Percentiles rank a stretch among this genome's conserved stretches.
Conservation (phyloP, 1,140 invertebrate species). For the Penaeus chinensis region DNA sequence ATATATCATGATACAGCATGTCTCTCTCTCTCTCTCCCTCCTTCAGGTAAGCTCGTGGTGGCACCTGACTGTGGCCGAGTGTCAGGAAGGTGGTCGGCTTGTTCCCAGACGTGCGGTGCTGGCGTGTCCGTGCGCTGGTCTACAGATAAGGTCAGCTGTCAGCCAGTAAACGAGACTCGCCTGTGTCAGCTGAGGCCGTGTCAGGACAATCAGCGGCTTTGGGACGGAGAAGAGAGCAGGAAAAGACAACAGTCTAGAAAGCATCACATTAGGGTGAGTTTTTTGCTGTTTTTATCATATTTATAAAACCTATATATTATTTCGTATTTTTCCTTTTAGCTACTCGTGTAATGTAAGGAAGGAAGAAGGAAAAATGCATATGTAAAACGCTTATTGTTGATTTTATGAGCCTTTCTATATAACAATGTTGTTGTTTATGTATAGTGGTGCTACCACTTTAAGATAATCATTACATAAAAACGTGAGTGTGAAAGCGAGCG, state of each 20-base stretch:
- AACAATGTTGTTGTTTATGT: no score
- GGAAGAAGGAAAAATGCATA: no score
- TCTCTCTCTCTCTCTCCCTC: neutral
- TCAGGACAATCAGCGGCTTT: neutral
- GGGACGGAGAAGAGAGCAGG: neutral
- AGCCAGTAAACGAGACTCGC: slow-evolving; percentile 73
- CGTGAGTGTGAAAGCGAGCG: no score
- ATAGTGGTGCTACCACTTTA: no score
- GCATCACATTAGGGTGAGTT: slow-evolving; percentile 51
- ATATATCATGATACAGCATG: neutral
- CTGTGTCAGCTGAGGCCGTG: slow-evolving; percentile 73
- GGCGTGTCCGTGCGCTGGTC: slow-evolving; percentile 76
- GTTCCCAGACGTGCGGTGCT: slow-evolving; percentile 74
- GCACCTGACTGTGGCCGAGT: slow-evolving; percentile 66
- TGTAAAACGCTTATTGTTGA: no score
- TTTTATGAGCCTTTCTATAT: no score
- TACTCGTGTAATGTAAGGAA: no score
- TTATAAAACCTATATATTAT: no score
- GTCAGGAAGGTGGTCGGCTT: slow-evolving; percentile 74
- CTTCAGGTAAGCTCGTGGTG: slow-evolving; percentile 48
- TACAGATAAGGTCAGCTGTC: slow-evolving; percentile 73
- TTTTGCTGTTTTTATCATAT: no score
- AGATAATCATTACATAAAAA: no score
- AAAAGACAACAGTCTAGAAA: neutral
- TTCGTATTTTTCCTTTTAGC: no score